These are phyloP conservation scores for Heliornis fulica DNA, from an alignment of 2,113 vertebrate genomes.

Conservation along the genomic window DNA sequence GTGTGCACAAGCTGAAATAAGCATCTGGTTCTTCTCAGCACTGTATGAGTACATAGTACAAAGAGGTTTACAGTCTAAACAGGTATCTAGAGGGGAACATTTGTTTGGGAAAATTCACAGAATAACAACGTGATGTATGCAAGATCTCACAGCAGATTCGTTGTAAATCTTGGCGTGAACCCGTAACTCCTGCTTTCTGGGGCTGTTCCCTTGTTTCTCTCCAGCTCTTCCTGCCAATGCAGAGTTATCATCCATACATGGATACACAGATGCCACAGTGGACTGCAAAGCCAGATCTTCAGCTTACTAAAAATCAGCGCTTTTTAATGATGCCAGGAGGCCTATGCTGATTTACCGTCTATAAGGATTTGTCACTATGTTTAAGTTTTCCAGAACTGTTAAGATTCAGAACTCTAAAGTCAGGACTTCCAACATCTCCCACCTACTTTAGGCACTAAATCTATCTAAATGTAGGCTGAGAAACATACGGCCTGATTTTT, in stretches of 20 bases:
- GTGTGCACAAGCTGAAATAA: not conserved
- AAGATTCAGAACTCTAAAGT: not conserved
- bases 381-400: not conserved
- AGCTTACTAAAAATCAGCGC: not conserved
- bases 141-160: not conserved
- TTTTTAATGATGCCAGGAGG: not conserved
- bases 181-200: not conserved
- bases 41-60: not conserved
- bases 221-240: not conserved
- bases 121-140: not conserved
- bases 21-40: not conserved
- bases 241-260: not conserved
- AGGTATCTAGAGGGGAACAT: not conserved
- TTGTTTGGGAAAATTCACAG: not conserved
- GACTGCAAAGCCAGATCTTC: not conserved
- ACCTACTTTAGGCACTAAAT: not conserved
- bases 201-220: not conserved
- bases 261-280: not conserved
- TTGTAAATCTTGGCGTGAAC: not conserved
- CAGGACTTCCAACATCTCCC: not conserved
- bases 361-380: not conserved
- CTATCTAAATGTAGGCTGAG: not conserved
- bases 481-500: not conserved
- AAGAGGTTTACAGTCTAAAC: not conserved
- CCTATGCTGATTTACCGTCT: not conserved